These are phyloP conservation scores for Tyrophagus putrescentiae DNA, from an alignment of 1,140 invertebrate genomes.

Conservation along the genomic window DNA sequence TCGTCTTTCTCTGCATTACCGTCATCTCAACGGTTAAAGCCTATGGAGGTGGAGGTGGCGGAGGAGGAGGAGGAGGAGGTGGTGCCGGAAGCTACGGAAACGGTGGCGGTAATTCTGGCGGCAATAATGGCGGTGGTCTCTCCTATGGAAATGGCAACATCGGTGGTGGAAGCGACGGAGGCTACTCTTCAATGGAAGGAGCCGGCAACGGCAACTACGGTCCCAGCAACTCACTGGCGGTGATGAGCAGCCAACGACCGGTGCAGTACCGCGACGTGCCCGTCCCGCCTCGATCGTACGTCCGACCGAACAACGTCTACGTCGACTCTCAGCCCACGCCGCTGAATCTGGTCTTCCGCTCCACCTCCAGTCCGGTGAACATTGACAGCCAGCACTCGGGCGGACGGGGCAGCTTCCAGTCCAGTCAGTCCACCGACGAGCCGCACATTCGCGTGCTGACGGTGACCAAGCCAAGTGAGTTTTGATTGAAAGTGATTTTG, in stretches of 20 bases:
- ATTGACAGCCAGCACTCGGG: background rate
- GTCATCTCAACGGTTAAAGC: too few species aligned
- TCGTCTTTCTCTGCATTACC: background rate
- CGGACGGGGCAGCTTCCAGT: background rate
- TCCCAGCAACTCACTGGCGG: background rate
- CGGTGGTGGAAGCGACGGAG: background rate
- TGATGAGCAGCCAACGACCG: background rate
- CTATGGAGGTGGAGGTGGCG: slow-evolving; percentile 3
- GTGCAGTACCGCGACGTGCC: background rate
- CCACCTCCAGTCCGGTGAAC: background rate
- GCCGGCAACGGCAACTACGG: background rate
- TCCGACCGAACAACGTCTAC: background rate
- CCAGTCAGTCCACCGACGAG: background rate
- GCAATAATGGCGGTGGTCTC: background rate
- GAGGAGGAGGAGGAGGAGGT: background rate
- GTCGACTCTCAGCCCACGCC: background rate
- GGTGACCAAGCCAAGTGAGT: slow-evolving; percentile 5
- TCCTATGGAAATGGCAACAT: background rate
- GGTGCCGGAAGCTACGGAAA: background rate
- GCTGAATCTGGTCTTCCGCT: slow-evolving; percentile 5
- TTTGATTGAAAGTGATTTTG: too few species aligned
- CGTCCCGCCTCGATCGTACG: background rate
- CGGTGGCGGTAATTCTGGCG: background rate
- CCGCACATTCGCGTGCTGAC: background rate
- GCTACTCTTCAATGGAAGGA: background rate